phyloP scores from a whole-genome alignment of 2,888 invertebrate species.

The Heteromurus nitidus region DNA sequence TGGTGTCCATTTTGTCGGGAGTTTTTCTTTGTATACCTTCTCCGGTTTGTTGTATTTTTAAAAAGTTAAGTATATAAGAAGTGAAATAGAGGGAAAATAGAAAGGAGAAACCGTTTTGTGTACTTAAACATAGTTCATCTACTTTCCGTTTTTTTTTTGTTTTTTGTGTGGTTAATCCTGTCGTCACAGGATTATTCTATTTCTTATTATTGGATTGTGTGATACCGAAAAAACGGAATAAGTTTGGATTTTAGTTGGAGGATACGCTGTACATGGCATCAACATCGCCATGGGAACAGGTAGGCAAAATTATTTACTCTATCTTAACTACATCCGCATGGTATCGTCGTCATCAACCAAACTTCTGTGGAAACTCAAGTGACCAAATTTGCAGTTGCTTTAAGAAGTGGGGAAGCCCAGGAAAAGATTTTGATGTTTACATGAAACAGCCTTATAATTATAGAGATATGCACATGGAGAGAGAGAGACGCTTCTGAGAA shows the following conservation, averaged over 20 bases:
- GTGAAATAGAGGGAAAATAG: no score
- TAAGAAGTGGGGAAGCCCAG: not conserved
- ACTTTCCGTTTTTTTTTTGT: not conserved
- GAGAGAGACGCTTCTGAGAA: no score
- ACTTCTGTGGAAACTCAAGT: no score
- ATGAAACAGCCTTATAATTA: no score
- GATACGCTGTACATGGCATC: conserved; percentile 73
- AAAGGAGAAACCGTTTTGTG: no score
- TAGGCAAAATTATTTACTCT: no score
- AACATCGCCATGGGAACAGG: conserved; percentile 74
- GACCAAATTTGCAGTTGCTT: no score
- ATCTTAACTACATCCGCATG: not conserved
- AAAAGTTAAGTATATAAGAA: no score
- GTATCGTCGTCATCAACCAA: not conserved
- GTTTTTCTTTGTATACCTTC: no score
- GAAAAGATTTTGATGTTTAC: no score
- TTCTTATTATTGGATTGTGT: conserved; percentile 6
- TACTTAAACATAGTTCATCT: not conserved
- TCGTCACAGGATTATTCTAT: conserved; percentile 3
- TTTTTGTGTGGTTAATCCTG: conserved; percentile 1
- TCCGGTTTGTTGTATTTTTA: no score
- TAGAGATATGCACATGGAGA: no score
- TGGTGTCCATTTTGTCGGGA: conserved; percentile 1
- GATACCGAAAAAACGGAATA: not conserved
- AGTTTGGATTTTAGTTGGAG: conserved; percentile 63